These are phyloP conservation scores for Xenentodon cancila DNA, from an alignment of 2,797 vertebrate genomes.

Conservation along the genomic window DNA sequence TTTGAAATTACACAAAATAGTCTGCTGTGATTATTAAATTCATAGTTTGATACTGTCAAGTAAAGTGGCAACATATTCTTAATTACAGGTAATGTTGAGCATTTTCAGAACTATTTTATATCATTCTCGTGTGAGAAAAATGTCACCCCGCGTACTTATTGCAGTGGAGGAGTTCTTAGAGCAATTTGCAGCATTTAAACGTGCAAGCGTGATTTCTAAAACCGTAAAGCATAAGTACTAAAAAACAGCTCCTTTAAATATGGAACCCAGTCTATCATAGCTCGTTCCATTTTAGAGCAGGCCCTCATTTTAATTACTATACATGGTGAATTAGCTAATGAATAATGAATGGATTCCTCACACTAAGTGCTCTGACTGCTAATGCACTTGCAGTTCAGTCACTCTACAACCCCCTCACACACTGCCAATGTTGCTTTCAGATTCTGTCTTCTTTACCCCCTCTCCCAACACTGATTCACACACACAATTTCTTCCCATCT, in stretches of 20 bases:
- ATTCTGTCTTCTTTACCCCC: conserved; percentile 45
- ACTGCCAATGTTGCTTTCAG: conserved; percentile 66
- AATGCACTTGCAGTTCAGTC: conserved; percentile 75
- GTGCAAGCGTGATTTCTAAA: conserved; percentile 53
- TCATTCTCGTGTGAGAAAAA: conserved; percentile 28
- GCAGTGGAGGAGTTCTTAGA: conserved; percentile 31
- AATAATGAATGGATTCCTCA: conserved; percentile 86
- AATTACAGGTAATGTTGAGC: conserved; percentile 37
- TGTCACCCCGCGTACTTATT: conserved; percentile 18
- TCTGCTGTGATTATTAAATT: conserved; percentile 7
- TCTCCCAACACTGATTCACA: conserved; percentile 47
- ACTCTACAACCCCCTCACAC: conserved; percentile 62
- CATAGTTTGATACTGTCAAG: neutral
- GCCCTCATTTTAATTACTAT: conserved; percentile 85
- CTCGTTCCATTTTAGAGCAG: conserved; percentile 76
- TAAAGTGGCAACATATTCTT: conserved; percentile 21
- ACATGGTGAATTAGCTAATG: conserved; percentile 86
- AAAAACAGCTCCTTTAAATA: conserved; percentile 64
- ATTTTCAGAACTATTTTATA: conserved; percentile 60
- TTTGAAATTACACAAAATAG: neutral
- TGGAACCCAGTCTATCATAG: conserved; percentile 69
- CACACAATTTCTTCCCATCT: conserved; percentile 64
- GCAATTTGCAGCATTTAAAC: conserved; percentile 42
- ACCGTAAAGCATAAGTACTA: conserved; percentile 34
- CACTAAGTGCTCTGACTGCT: conserved; percentile 84